Evolutionary conservation across 2,113 vertebrate genomes (phyloP).

Genomic region (Edolisoma coerulescens): DNA sequence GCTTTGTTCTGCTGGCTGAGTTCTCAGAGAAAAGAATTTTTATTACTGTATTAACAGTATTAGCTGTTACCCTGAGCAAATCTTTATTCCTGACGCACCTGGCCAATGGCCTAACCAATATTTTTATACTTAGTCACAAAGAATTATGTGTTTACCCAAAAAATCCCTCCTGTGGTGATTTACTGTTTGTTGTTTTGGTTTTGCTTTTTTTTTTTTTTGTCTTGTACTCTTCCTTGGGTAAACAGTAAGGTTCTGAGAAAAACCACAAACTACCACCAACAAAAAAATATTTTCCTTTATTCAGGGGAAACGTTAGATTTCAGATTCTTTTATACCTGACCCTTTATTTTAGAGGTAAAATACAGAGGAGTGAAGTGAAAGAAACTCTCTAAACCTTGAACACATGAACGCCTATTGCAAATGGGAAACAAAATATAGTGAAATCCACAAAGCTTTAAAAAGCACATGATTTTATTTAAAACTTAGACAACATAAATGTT

Average conservation of each 20-base stretch:
- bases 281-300: background rate
- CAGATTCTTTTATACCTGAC: background rate
- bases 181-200: background rate
- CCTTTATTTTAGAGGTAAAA: background rate
- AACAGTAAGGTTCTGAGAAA: background rate
- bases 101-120: background rate
- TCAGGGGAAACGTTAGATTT: background rate
- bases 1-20: background rate
- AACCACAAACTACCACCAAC: rapidly evolving
- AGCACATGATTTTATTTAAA: background rate
- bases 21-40: background rate
- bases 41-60: background rate
- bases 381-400: background rate
- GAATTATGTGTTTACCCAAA: background rate
- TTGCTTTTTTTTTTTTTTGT: background rate
- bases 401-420: background rate
- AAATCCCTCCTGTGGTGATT: background rate
- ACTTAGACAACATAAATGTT: background rate
- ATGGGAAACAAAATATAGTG: background rate
- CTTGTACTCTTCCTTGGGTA: background rate
- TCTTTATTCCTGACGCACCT: background rate
- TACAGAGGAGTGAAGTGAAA: background rate
- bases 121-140: background rate
- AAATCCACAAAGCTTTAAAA: background rate
- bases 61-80: background rate